Evolutionary conservation across 2,888 invertebrate genomes (phyloP).

Genomic region (Sympetrum striolatum): DNA sequence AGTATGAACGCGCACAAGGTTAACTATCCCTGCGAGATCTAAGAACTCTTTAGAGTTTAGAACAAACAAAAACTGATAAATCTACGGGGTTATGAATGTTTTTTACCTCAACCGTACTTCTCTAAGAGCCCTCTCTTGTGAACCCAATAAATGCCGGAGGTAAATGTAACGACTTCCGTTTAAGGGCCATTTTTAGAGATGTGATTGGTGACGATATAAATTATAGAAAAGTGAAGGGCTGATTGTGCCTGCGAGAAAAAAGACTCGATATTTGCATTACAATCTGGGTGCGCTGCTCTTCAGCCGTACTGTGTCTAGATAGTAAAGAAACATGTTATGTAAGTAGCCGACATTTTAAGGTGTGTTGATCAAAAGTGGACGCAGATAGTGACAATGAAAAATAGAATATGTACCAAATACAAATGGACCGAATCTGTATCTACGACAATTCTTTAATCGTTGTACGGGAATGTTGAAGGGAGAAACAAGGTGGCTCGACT

Average conservation of each 20-base stretch:
- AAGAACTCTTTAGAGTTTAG: neutral
- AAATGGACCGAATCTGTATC: neutral
- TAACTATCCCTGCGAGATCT: neutral
- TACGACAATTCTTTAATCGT: neutral
- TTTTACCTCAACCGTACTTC: neutral
- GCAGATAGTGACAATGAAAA: neutral
- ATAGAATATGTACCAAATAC: slow-evolving; percentile 2
- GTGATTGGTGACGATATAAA: neutral
- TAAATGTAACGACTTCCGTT: neutral
- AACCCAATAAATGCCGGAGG: neutral
- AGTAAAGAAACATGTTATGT: neutral
- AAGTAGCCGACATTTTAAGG: neutral
- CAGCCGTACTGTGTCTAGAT: neutral
- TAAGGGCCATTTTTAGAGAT: neutral
- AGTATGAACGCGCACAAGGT: slow-evolving; percentile 22
- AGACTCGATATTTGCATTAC: neutral
- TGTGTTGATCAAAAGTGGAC: neutral
- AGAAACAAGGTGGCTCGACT: neutral
- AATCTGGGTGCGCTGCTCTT: neutral
- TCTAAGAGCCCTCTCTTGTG: neutral
- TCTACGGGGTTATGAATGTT: neutral
- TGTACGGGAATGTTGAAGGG: neutral
- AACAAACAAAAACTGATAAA: neutral
- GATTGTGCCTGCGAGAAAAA: neutral
- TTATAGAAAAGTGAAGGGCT: neutral